phyloP scores from a whole-genome alignment of 2,888 invertebrate species.

The Cryptosula pallasiana region DNA sequence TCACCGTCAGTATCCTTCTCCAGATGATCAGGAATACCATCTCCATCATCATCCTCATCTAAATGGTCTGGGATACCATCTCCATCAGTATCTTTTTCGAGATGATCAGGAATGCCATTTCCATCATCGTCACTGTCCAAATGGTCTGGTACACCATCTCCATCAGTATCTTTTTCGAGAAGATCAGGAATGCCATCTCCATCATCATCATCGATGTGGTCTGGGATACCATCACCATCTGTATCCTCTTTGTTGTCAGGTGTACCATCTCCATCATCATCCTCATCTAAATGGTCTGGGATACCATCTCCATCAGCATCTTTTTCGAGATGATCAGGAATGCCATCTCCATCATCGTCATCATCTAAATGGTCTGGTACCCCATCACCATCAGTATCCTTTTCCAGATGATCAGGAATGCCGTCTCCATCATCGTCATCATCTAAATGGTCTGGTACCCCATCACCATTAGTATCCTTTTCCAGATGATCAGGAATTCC shows the following conservation, averaged over 20 bases:
- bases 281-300: conserved; percentile 28
- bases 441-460: neutral
- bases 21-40: conserved; percentile 37
- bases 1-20: conserved; percentile 37
- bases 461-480: neutral
- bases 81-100: conserved; percentile 29
- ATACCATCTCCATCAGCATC: conserved; percentile 30
- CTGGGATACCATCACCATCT: conserved; percentile 35
- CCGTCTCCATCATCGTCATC: neutral
- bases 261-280: conserved; percentile 40
- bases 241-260: conserved; percentile 36
- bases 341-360: conserved; percentile 36
- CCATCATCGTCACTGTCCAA: conserved; percentile 36
- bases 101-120: conserved; percentile 33
- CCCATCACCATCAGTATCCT: conserved; percentile 39
- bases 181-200: conserved; percentile 31
- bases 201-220: conserved; percentile 29
- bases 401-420: neutral
- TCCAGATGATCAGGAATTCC: neutral
- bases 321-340: conserved; percentile 31
- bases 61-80: conserved; percentile 30
- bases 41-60: neutral
- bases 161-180: conserved; percentile 27
- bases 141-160: conserved; percentile 39
- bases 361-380: conserved; percentile 35